phyloP scores from a whole-genome alignment of 2,797 vertebrate species.

The Gymnothorax javanicus region DNA sequence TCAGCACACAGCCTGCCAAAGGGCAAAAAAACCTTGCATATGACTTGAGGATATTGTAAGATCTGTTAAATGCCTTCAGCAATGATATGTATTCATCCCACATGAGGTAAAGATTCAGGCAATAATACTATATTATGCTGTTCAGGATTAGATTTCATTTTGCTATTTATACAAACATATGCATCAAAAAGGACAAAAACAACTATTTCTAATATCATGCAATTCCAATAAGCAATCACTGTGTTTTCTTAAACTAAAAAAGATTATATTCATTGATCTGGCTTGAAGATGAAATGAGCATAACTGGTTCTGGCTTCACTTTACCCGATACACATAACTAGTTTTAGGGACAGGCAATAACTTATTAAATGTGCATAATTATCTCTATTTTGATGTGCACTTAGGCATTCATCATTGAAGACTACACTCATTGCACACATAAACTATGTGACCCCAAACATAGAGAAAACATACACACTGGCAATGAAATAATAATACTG shows the following conservation, averaged over 20 bases:
- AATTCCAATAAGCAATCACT: background rate
- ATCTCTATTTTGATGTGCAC: slow-evolving; percentile 55
- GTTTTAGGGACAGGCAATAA: slow-evolving; percentile 56
- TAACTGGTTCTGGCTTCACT: slow-evolving; percentile 47
- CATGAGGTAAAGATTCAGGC: too few species aligned
- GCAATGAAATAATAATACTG: background rate
- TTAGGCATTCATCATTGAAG: slow-evolving; percentile 49
- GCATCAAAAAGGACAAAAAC: background rate
- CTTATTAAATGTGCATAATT: slow-evolving; percentile 49
- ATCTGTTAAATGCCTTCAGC: background rate
- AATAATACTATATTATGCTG: background rate
- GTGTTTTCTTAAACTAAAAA: background rate
- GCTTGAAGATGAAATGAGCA: background rate
- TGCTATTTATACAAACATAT: too few species aligned
- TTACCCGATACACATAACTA: slow-evolving; percentile 33
- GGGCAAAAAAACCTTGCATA: background rate
- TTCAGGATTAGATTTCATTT: background rate
- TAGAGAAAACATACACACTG: background rate
- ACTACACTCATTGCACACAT: slow-evolving; percentile 33
- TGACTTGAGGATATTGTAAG: background rate
- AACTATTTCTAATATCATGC: background rate
- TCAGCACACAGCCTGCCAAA: background rate
- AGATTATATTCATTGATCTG: background rate
- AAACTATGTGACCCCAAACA: slow-evolving; percentile 23
- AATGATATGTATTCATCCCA: too few species aligned